Conservation (phyloP, 53 echinoderm and acorn worm genomes). For the Luidia sarsii region DNA sequence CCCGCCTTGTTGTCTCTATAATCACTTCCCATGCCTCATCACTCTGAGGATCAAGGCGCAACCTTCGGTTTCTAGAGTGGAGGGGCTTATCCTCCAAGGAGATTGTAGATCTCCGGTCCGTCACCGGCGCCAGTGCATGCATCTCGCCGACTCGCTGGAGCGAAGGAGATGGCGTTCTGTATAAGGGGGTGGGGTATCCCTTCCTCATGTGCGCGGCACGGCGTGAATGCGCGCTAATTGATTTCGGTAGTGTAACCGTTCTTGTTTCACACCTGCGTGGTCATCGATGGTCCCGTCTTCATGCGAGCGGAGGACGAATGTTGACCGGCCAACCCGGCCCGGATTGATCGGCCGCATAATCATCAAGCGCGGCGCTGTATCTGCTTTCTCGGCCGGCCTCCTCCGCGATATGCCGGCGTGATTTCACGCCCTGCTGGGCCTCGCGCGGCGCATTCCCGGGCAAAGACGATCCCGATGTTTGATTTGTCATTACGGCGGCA, state of each 20-base stretch:
- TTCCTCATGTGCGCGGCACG: constrained; percentile 24
- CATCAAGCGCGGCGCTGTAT: no score
- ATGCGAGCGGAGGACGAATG: no score
- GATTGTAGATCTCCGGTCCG: constrained; percentile 3
- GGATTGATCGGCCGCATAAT: no score
- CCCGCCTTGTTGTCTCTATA: no score
- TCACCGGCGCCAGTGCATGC: background rate
- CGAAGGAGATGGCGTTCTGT: constrained; percentile 16
- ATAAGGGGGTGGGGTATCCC: background rate
- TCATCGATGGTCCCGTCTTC: background rate
- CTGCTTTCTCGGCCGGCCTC: no score
- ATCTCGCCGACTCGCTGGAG: constrained; percentile 4
- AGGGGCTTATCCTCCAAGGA: background rate
- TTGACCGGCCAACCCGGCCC: no score
- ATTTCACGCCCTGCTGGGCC: no score
- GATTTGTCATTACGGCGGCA: no score
- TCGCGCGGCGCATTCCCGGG: no score
- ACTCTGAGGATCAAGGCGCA: constrained; percentile 6
- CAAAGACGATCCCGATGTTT: no score
- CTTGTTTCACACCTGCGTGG: constrained; percentile 27
- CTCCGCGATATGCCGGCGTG: no score
- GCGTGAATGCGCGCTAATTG: constrained; percentile 47
- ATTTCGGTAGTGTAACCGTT: constrained; percentile 17
- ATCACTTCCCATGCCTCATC: no score
- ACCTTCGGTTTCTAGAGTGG: constrained; percentile 49